These are phyloP conservation scores for Brachionus sp. DNA, from an alignment of 1,140 invertebrate genomes.

Conservation along the genomic window DNA sequence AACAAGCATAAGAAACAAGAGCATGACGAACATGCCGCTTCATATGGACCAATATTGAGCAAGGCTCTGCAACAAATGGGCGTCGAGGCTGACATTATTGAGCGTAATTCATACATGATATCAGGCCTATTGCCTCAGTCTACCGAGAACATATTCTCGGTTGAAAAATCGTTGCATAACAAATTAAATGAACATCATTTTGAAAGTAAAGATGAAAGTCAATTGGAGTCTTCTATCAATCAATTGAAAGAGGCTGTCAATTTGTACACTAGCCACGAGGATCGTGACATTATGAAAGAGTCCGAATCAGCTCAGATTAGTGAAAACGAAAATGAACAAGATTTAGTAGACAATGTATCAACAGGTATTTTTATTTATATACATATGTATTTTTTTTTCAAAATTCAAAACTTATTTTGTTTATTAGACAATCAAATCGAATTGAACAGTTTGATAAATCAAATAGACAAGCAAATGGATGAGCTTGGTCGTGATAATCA, in stretches of 20 bases:
- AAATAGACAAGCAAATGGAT: conserved; percentile 10
- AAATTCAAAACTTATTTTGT: neutral
- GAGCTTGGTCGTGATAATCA: neutral
- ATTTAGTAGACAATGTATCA: neutral
- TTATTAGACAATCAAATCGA: conserved; percentile 2
- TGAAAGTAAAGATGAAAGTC: neutral
- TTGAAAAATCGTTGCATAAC: conserved; percentile 41
- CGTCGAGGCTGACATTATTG: neutral
- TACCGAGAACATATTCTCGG: neutral
- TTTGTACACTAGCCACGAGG: neutral
- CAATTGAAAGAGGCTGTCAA: neutral
- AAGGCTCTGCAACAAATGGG: neutral
- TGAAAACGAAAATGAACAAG: conserved; percentile 21
- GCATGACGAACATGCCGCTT: neutral
- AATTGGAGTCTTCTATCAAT: neutral
- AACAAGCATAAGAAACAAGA: neutral
- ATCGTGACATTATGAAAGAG: conserved; percentile 16
- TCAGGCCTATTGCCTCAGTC: neutral
- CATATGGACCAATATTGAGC: neutral
- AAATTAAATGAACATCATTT: neutral
- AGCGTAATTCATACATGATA: conserved; percentile 7
- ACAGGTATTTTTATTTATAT: neutral
- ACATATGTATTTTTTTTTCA: neutral
- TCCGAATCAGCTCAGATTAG: conserved; percentile 15
- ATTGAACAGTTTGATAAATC: neutral